Evolutionary conservation across 2,888 invertebrate species (phyloP), one percentile per base, ranked within the genome.

Genomic region (Aporophyla nigra): DNA sequence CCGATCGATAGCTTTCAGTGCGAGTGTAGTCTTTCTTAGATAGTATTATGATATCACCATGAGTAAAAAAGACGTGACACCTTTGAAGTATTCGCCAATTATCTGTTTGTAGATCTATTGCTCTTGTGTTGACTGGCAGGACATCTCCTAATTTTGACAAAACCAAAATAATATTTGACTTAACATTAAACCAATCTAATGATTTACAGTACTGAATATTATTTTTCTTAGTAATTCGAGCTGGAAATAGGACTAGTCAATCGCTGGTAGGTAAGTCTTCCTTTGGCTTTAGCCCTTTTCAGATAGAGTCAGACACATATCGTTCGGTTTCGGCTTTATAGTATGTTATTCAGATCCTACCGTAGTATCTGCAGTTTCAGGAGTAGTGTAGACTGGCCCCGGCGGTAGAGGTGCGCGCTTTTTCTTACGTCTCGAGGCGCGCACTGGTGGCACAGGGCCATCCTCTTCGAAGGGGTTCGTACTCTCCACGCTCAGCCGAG

Each of bases 401-500:
- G 90, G 90, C 3, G 95, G 98, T 9, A 97, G 97, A 69, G 96
- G 97, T 0, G 98, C 98, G 80, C 97, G 97, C 83, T 97, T 97
- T 92, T 98, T 98, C 94, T 98, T 98, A 51, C 97, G 96, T 21
- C 97, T 93, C 54, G 97, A 96, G 54, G 97, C 95, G 68, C 97
- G 96, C 63, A 97, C 94, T 0, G 97, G 97, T 46, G 97, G 97
- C 71, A 95, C 91, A 3, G 96, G 96, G 2, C 84, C 84, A 14
- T 94, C 94, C 65, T 97, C 97, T 74, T 97, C 97, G 87, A 97
- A 97, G 27, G 97, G 97, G 91, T 97, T 97, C 81, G 96, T 96
- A 92, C 97, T 97, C 84, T 95, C 96, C 80, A 97, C 94, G 89
- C 97, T 97, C 59, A 97, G 92, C 76, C 97, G 95, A 66, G 97